Base-by-base conservation (phyloP, 1,140 invertebrate species). In the Danaus melanippus region DNA sequence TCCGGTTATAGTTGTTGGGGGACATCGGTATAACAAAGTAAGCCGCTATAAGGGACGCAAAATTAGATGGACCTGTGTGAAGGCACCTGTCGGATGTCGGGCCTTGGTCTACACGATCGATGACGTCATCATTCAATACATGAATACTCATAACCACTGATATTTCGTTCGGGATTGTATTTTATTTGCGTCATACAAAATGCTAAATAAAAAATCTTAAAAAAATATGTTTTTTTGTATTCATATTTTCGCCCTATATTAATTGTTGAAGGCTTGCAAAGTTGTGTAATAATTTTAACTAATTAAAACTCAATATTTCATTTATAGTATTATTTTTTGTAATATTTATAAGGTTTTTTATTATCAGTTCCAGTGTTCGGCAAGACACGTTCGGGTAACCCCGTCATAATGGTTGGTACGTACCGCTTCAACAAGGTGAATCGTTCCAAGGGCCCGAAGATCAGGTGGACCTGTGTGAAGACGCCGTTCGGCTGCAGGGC, bases 401-500 rank as follows among this genome's bases (percentile, higher is more conserved):
- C 69, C 0, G 66, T 76, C 11, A 60, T 79, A 40, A 47, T 62
- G 39, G 8, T 73, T 8, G 69, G 71, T 0, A 44, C 43, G 0
- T 65, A 76, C 53, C 69, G 71, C 0, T 78, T 71, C 47, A 69
- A 67, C 32, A 64, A 63, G 8, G 59, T 66, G 8, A 59, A 45
- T 15, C 50, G 46, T 0, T 60, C 42, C 32, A 66, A 65, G 8
- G 62, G 69, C 0, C 46, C 57, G 12, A 66, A 61, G 42, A 53
- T 59, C 7, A 53, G 71, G n/a, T 71, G 66, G 66, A 46, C 48
- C 6, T 71, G 68, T 42, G 46, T 53, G 4, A 65, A 62, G 43
- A 64, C 50, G 1, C 59, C 32, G 0, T 49, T 21, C 11, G 55
- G 60, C 6, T 62, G 60, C 12, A 50, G 50, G 12, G 59, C 66